phyloP scores from a whole-genome alignment of 2,888 invertebrate species.

The Drosophila pseudotalamancana region DNA sequence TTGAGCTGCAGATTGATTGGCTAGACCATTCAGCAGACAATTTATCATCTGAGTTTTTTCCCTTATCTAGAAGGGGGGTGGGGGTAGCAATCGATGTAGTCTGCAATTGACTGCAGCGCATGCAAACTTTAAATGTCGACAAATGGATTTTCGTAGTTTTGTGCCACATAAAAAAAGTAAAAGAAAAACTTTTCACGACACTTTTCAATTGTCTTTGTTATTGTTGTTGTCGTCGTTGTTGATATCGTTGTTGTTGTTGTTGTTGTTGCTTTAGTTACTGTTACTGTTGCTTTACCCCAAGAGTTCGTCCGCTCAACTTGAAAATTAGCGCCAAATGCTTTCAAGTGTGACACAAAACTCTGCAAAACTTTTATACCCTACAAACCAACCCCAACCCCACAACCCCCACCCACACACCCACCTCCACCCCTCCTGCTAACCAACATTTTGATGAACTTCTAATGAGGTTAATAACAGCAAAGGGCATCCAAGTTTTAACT shows the following conservation, averaged over 20 bases:
- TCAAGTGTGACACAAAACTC: constrained; percentile 57
- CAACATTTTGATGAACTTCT: constrained; percentile 64
- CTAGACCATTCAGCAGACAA: constrained; percentile 45
- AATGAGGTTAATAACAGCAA: constrained; percentile 69
- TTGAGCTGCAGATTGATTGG: constrained; percentile 73
- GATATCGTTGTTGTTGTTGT: constrained; percentile 19
- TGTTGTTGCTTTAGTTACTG: constrained; percentile 4
- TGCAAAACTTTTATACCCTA: constrained; percentile 43
- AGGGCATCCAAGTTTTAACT: constrained; percentile 32
- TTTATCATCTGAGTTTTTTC: constrained; percentile 58
- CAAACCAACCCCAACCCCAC: neutral
- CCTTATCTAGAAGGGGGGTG: neutral
- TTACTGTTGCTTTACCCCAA: constrained; percentile 24
- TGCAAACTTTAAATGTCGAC: constrained; percentile 73
- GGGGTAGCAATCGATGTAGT: constrained; percentile 8
- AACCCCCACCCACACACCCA: neutral
- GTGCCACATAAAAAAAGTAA: constrained; percentile 34
- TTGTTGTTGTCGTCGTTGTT: constrained; percentile 3
- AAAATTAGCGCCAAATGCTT: constrained; percentile 67
- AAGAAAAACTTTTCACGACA: constrained; percentile 48
- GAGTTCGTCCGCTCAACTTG: constrained; percentile 55
- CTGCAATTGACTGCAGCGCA: constrained; percentile 64
- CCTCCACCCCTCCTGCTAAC: neutral
- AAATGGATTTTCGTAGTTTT: constrained; percentile 75
- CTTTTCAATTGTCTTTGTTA: constrained; percentile 32